Conservation (phyloP, 2,888 invertebrate genomes). For the Eupithecia tripunctaria region DNA sequence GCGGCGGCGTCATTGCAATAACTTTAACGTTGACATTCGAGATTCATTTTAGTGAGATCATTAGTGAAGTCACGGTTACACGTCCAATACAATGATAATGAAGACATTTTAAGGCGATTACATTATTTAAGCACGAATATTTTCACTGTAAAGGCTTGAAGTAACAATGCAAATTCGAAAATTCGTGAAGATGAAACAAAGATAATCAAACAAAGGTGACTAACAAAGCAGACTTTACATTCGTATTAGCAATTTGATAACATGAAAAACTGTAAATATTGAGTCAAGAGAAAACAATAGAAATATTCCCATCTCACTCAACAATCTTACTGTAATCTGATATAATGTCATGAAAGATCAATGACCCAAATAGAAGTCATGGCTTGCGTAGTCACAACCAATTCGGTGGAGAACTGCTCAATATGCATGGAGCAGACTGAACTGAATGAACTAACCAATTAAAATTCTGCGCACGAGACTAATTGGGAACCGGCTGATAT, state of each 20-base stretch:
- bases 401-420: conserved; percentile 46
- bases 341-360: conserved; percentile 43
- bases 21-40: conserved; percentile 17
- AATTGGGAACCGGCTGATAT: conserved; percentile 53
- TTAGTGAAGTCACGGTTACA: conserved; percentile 10
- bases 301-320: conserved; percentile 19
- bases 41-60: conserved; percentile 22
- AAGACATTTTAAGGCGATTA: background rate
- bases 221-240: conserved; percentile 31
- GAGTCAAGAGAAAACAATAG: conserved; percentile 21
- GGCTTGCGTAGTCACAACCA: conserved; percentile 30
- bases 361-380: conserved; percentile 50
- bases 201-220: conserved; percentile 11
- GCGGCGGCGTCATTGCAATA: conserved; percentile 13
- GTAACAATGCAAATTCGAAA: background rate
- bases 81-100: conserved; percentile 11
- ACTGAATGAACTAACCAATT: conserved; percentile 44
- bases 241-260: conserved; percentile 25
- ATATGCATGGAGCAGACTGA: conserved; percentile 50
- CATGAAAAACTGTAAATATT: conserved; percentile 30
- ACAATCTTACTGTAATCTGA: conserved; percentile 26
- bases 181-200: background rate
- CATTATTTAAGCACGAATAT: background rate
- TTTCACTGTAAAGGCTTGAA: background rate
- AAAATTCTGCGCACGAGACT: conserved; percentile 60